Base-by-base conservation (phyloP, 2,888 invertebrate genomes). In the Phytoseiulus persimilis region DNA sequence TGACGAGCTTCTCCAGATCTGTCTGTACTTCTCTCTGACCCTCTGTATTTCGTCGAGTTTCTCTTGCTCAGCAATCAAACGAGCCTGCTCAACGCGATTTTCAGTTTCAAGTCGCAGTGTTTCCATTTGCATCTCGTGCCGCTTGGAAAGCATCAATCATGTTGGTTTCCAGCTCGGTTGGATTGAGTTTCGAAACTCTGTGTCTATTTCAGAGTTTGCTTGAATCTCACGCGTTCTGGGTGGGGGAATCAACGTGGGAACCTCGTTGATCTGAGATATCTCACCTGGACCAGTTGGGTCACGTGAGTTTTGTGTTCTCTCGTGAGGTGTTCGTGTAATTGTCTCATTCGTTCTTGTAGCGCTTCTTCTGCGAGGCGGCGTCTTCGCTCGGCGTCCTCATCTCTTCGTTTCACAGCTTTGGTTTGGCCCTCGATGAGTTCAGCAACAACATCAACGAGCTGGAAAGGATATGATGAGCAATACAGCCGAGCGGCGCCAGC, bases 281-380 rank as follows among this genome's bases (percentile, higher is more conserved):
- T 39, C 39, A 87, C 87, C 23, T 87, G 87, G 39, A 87, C 87
- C 6, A 87, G 87, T 0, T 33, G 39, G 6, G 6, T 33, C 87
- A 87, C 31, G 45, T 87, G 87, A 28, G 32, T 33, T 23, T 45
- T 33, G 45, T 87, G 87, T 23, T 87, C 87, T 23, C 39, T 31
- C 11, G 87, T 87, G 87, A 87, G 87, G 87, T 87, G 87, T 2
- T 87, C 87, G 33, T 87, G 87, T n/a, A 87, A 45, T 33, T 87
- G 87, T 18, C 32, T 33, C 87, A 87, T 87, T 87, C 87, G 28
- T 31, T 87, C 87, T 18, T 87, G 87, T 0, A 87, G 33, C 32
- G 87, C 87, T 33, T 87, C 87, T 33, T 87, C 87, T n/a, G 87
- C 45, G 11, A 39, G 87, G 6, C 87, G 28, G 23, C 87, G 87